phyloP scores from a whole-genome alignment of 2,888 invertebrate genomes.

The Morpho helenor region DNA sequence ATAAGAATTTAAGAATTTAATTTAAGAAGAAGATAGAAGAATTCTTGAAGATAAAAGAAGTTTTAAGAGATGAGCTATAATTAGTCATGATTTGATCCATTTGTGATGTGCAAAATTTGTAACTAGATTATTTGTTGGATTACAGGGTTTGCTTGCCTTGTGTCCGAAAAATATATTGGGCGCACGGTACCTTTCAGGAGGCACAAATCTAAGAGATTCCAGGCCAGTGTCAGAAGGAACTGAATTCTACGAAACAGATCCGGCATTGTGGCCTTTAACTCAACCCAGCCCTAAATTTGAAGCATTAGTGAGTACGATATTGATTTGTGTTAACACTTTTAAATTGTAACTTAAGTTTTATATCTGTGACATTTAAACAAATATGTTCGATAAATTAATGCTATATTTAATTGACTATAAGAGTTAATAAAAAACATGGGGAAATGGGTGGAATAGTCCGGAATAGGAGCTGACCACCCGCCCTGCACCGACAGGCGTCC shows the following conservation, averaged over 20 bases:
- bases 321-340: background rate
- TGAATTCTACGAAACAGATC: conserved; percentile 80
- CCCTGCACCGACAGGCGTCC: too few relatives aligned
- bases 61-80: too few relatives aligned
- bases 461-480: too few relatives aligned
- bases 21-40: too few relatives aligned
- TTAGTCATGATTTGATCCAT: too few relatives aligned
- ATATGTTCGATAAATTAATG: too few relatives aligned
- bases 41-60: too few relatives aligned
- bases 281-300: conserved; percentile 32
- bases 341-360: too few relatives aligned
- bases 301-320: conserved; percentile 13
- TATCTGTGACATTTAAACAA: too few relatives aligned
- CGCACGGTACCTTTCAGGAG: conserved; percentile 50
- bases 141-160: conserved; percentile 69
- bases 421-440: background rate
- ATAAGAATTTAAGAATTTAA: too few relatives aligned
- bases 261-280: conserved; percentile 80
- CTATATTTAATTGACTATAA: too few relatives aligned
- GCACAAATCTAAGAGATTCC: conserved; percentile 43
- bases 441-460: too few relatives aligned
- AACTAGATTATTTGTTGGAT: background rate
- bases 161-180: conserved; percentile 58
- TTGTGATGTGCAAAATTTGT: background rate
- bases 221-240: conserved; percentile 78